Conservation (phyloP, 2,888 invertebrate genomes). For the Prosapia bicincta region DNA sequence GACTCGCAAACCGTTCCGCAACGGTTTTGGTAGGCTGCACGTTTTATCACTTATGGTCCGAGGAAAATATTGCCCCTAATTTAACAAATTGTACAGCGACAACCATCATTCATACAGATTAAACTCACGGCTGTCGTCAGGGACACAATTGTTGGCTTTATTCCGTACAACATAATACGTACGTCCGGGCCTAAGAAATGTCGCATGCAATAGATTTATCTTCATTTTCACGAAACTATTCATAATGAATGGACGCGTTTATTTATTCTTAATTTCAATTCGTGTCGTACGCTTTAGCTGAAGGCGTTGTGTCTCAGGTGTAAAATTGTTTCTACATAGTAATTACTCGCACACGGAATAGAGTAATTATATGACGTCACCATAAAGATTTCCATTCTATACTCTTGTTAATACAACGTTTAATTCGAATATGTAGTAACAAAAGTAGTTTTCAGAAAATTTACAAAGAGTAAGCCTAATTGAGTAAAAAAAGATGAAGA, state of each 20-base stretch:
- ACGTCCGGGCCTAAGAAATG: neutral
- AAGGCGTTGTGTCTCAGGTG: too few relatives aligned
- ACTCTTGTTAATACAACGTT: too few relatives aligned
- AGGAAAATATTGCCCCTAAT: neutral
- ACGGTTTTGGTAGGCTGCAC: neutral
- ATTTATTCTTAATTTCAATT: neutral
- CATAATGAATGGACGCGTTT: neutral
- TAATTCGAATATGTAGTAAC: too few relatives aligned
- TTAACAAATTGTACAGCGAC: neutral
- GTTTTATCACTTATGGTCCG: neutral
- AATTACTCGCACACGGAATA: too few relatives aligned
- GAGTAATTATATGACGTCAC: too few relatives aligned
- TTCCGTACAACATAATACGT: neutral
- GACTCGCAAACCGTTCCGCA: neutral
- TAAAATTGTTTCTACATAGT: too few relatives aligned
- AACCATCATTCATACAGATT: neutral
- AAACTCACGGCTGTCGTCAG: neutral
- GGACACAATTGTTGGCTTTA: neutral
- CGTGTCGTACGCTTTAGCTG: neutral
- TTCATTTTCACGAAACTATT: neutral
- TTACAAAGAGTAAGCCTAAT: too few relatives aligned
- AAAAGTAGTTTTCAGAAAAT: too few relatives aligned
- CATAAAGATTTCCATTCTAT: too few relatives aligned
- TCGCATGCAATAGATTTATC: neutral
- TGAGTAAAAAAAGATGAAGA: too few relatives aligned